A percentile compares a stretch with the other conserved stretches of the same genome.
Conservation (phyloP, 2,113 vertebrate genomes). For the Jaculus jaculus region DNA sequence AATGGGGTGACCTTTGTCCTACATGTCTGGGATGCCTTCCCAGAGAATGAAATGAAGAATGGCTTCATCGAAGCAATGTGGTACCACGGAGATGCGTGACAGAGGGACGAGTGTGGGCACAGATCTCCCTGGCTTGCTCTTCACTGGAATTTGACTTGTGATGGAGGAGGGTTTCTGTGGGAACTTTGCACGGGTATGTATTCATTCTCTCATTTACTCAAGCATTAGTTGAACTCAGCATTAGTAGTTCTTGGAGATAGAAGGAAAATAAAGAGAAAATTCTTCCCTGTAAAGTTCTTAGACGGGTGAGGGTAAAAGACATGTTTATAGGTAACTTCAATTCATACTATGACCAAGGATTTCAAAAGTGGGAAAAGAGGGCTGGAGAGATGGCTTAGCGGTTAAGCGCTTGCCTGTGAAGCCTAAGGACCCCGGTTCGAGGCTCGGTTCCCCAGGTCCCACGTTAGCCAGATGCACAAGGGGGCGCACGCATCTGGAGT, state of each 20-base stretch:
- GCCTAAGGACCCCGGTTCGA: no score
- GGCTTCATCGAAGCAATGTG: constrained; percentile 13
- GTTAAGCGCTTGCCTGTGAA: no score
- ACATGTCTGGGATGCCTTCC: constrained; percentile 66
- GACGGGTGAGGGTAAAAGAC: background rate
- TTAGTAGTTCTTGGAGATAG: background rate
- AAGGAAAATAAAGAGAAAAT: background rate
- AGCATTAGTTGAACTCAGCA: background rate
- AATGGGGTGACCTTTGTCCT: constrained; percentile 57
- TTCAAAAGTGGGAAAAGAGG: background rate
- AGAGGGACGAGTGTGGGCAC: background rate
- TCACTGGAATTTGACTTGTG: background rate
- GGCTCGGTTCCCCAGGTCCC: no score
- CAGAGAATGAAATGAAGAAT: constrained; percentile 41
- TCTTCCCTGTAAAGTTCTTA: background rate
- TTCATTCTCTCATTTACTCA: background rate
- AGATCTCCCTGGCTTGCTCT: background rate
- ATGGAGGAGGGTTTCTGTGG: background rate
- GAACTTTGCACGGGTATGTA: background rate
- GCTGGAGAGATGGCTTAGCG: no score
- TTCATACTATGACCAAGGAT: background rate
- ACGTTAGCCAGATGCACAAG: no score
- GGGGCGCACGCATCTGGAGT: no score
- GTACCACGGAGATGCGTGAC: background rate
- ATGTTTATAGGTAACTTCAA: background rate